Evolutionary conservation across 2,888 invertebrate species (phyloP), one percentile per base, ranked within the genome.

Genomic region (Pediacus dermestoides): DNA sequence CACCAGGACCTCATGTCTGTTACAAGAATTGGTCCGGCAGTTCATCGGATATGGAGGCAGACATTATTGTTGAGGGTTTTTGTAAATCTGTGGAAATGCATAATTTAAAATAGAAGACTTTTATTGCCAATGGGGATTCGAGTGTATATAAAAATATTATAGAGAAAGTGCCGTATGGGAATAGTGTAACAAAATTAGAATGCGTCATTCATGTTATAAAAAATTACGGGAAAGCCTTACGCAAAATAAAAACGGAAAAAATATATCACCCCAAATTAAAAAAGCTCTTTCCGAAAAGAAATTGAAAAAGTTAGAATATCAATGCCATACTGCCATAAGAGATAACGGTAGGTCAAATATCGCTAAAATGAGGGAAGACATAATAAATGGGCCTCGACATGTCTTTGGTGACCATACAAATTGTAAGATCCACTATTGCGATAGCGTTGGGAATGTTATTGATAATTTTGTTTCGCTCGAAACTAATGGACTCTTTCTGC

Each of bases 41-140:
- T 7, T 41, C 44, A 11, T 12, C 37, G n/a, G 39, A 31, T 7
- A 50, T 48, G 46, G 50, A 50, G 37, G 32, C 46, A 6, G 50
- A 48, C 16, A 52, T 50, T 13, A 25, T 34, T 10, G 41, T 45
- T 11, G 45, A 46, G 31, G 45, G 50, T 2, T 52, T 52, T 38
- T 18, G 23, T 8, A 12, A 13, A 18, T 46, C 44, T 16, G 22
- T 28, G 6, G 15, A 36, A 12, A 35, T 40, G 39, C 46, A 45
- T 34, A 26, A 30, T 2, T 8, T 51, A 2, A 28, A 35, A 16
- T 50, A 52, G 30, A 22, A 11, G 7, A 31, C 25, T 23, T 45
- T 45, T 41, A 32, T 50, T 10, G 50, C 31, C 13, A 40, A 50
- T 34, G 48, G 46, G 1, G 50, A 50, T 26, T 48, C 48, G 1